These are phyloP conservation scores for Eospalax fontanierii DNA, from an alignment of 2,797 vertebrate species.

Conservation along the genomic window DNA sequence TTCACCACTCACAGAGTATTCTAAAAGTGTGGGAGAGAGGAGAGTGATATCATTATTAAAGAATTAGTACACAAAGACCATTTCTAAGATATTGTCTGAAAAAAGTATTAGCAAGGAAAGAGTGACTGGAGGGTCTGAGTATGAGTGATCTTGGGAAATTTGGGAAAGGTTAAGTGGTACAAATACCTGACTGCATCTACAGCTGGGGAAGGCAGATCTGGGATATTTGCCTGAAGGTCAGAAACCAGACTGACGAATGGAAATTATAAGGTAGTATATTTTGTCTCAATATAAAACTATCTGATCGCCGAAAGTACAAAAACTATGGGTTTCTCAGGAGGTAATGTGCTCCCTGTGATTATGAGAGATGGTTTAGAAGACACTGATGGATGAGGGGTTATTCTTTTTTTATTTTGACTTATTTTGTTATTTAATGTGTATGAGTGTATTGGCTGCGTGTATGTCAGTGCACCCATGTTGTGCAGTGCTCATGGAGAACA, in stretches of 20 bases:
- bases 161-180: not conserved
- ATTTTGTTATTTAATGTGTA: too few relatives aligned
- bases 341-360: not conserved
- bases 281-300: slow-evolving; percentile 4
- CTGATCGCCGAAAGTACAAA: not conserved
- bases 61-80: slow-evolving; percentile 1
- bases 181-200: not conserved
- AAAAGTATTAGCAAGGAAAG: not conserved
- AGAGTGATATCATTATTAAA: not conserved
- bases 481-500: too few relatives aligned
- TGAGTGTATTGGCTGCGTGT: too few relatives aligned
- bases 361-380: not conserved
- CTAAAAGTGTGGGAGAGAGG: not conserved
- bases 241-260: not conserved
- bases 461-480: too few relatives aligned
- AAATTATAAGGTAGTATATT: not conserved
- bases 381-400: too few relatives aligned
- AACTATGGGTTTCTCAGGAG: not conserved
- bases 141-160: not conserved
- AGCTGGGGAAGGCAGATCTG: not conserved
- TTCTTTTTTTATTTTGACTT: too few relatives aligned
- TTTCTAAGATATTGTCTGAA: not conserved
- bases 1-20: not conserved
- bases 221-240: not conserved
- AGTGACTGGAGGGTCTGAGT: not conserved